Evolutionary conservation across 2,888 invertebrate species (phyloP).

Genomic region (Exephanes ischioxanthus): DNA sequence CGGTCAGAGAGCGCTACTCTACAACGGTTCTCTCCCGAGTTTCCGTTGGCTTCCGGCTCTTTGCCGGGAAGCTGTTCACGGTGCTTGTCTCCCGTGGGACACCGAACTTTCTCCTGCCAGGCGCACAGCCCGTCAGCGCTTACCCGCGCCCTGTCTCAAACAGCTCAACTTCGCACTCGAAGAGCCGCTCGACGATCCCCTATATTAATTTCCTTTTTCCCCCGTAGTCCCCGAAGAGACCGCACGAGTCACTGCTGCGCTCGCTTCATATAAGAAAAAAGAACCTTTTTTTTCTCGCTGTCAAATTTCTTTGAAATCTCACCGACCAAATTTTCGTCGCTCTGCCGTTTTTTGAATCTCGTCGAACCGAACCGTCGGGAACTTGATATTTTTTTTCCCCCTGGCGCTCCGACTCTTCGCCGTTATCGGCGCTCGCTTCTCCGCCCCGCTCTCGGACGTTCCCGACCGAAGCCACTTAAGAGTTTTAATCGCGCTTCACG

Average conservation of each 20-base stretch:
- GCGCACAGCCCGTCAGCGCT: conserved; percentile 25
- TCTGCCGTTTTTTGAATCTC: neutral
- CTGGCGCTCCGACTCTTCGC: neutral
- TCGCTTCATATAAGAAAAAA: neutral
- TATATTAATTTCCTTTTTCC: neutral
- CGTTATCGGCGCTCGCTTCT: conserved; percentile 39
- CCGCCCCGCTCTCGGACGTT: conserved; percentile 35
- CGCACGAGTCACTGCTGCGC: neutral
- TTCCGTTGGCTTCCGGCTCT: conserved; percentile 42
- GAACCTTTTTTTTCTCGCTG: too few relatives aligned
- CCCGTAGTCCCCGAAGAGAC: neutral
- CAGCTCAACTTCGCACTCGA: conserved; percentile 11
- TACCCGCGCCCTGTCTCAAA: conserved; percentile 24
- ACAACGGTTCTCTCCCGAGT: conserved; percentile 25
- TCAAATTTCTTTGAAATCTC: neutral
- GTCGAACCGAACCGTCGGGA: neutral
- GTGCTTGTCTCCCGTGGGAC: conserved; percentile 43
- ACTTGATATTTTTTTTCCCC: neutral
- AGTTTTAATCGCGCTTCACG: conserved; percentile 78
- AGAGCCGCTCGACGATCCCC: neutral
- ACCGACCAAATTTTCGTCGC: neutral
- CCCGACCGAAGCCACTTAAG: conserved; percentile 70
- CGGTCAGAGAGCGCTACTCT: conserved; percentile 17
- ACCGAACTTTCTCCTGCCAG: conserved; percentile 40
- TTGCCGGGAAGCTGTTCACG: conserved; percentile 31